These are phyloP conservation scores for Liparis tanakae DNA, from an alignment of 2,797 vertebrate genomes.

Conservation along the genomic window DNA sequence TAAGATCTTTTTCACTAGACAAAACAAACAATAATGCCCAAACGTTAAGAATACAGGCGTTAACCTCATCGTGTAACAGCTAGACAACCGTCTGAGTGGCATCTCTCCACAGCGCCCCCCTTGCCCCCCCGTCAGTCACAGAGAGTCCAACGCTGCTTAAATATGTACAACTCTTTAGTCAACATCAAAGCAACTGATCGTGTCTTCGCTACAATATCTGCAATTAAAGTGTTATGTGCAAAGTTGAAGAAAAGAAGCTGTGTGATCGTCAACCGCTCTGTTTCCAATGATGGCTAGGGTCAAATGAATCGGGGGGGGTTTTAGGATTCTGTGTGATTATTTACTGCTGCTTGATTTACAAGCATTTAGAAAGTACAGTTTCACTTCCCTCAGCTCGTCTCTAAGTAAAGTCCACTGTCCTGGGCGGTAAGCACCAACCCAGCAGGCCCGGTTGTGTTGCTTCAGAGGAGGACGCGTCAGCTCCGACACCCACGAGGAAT, in stretches of 20 bases:
- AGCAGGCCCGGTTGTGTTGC: constrained; percentile 62
- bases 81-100: constrained; percentile 52
- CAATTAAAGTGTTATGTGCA: constrained; percentile 83
- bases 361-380: constrained; percentile 54
- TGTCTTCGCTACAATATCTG: constrained; percentile 73
- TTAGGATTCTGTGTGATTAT: constrained; percentile 41
- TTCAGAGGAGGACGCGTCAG: constrained; percentile 70
- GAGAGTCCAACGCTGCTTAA: constrained; percentile 45
- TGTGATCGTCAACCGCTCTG: constrained; percentile 35
- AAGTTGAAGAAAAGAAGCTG: constrained; percentile 58
- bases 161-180: constrained; percentile 68
- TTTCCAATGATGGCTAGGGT: constrained; percentile 31
- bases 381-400: constrained; percentile 52
- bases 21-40: constrained; percentile 62
- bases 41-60: constrained; percentile 64
- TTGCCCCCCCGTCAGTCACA: constrained; percentile 55
- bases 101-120: constrained; percentile 41
- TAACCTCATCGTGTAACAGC: constrained; percentile 61
- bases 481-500: constrained; percentile 65
- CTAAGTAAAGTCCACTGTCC: constrained; percentile 57
- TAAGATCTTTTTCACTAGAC: constrained; percentile 56
- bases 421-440: constrained; percentile 67
- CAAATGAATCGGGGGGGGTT: constrained; percentile 21
- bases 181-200: constrained; percentile 55
- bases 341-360: constrained; percentile 47